These are phyloP conservation scores for Corvus cornix DNA, from an alignment of 2,113 vertebrate genomes.

Conservation along the genomic window DNA sequence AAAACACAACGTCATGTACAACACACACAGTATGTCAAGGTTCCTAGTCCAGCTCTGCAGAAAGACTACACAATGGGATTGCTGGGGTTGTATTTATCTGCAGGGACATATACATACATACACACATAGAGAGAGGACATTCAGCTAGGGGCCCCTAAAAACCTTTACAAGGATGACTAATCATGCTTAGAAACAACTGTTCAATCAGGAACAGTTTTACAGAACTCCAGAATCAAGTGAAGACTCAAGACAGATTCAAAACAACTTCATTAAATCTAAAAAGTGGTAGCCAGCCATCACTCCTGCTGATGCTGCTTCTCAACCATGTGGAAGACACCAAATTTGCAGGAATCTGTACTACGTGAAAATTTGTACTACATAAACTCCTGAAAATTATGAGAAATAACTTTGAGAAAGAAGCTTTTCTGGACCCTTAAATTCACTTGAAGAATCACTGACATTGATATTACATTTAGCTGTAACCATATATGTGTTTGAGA, in stretches of 20 bases:
- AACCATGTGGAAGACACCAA: neutral
- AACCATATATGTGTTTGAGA: neutral
- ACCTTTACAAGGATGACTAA: neutral
- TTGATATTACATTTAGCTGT: neutral
- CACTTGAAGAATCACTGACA: neutral
- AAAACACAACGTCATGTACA: neutral
- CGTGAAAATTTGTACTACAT: neutral
- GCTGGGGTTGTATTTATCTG: neutral
- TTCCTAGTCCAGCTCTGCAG: neutral
- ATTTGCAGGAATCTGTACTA: neutral
- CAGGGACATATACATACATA: neutral
- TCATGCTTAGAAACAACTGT: neutral
- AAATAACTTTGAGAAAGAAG: neutral
- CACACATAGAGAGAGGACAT: neutral
- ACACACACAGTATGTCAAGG: neutral
- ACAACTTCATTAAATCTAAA: neutral
- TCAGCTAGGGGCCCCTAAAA: neutral
- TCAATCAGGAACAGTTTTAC: neutral
- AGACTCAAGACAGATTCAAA: neutral
- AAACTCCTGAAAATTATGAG: neutral
- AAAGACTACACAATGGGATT: neutral
- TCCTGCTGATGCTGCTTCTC: neutral
- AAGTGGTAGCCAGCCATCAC: neutral
- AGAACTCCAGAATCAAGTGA: neutral
- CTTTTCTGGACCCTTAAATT: neutral